Evolutionary conservation across 2,888 invertebrate genomes (phyloP), one percentile per base, ranked within the genome.

Genomic region (Dendrolimus houi): DNA sequence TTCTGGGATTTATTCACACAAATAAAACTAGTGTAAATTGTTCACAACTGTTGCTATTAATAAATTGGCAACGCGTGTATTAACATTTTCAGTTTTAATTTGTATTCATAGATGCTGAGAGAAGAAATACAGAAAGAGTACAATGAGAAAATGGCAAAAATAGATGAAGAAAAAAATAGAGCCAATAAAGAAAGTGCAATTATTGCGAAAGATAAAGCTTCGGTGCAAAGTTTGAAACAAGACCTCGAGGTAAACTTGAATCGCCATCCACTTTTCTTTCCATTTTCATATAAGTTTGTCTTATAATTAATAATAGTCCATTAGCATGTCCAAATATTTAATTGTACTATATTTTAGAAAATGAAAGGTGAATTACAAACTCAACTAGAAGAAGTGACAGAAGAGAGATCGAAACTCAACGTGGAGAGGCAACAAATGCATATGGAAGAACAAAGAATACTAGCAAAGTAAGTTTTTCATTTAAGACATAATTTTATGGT

Each of bases 91-190:
- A 29, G 29, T 29, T 29, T 29, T 29, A 29, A 29, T 29, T 29
- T 29, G 3, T 29, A 29, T 6, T 29, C 29, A 7, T 56, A 89
- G 90, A 77, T 77, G 60, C 62, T 85, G 56, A 83, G 76, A 68
- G 87, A 90, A 62, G 85, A 88, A 13, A 81, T 87, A n/a, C 79
- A 87, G 60, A 86, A 77, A 60, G 86, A 87, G 62, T 85, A 86
- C 63, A 71, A 81, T 60, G 88, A 89, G n/a, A 90, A 85, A 67
- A 77, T 77, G 47, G 56, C 74, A 1, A 83, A 77, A 65, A 77
- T 91, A 56, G 83, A 91, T 14, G 87, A 86, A 60, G 87, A 91
- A 60, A 87, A 77, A 62, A 61, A 69, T 7, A 87, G 79, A 65
- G 71, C 71, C 1, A 57, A 84, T 7, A 88, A 79, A 64, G 88